Base-by-base conservation (phyloP, 2,797 vertebrate genomes). In the Arrhamphus sclerolepis region DNA sequence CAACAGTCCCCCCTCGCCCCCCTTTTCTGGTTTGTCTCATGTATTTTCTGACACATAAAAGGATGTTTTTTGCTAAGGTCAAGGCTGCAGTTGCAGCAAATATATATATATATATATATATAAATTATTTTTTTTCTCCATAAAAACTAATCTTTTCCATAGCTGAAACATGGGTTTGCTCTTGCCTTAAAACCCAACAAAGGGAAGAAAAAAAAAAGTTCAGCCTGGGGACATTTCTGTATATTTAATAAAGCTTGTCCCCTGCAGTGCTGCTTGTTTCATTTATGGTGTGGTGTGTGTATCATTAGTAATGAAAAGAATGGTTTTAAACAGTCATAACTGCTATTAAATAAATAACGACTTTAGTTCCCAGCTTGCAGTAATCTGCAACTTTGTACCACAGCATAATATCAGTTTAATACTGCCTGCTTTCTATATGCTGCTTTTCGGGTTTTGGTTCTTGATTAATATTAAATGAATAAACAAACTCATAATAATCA, bases 171-270 rank as follows among this genome's bases (percentile, higher is more conserved):
- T 18, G 34, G 10, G 22, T 54, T 66, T 78, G 46, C 22, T 57
- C 46, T 66, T 56, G 44, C 73, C 59, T 66, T 66, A 40, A 66
- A 72, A 67, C 53, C 42, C 62, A 28, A 46, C 56, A 21, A 66
- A 13, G 31, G n/a, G n/a, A n/a, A n/a, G n/a, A 38, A 13, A 5
- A 14, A 72, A 72, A 41, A 64, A 17, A n/a, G 47, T 73, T 71
- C 50, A 55, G 51, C 68, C 49, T 51, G 58, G 72, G 68, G 63
- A 78, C 66, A 58, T 77, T 70, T 81, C 57, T 84, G 44, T 70
- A 81, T 80, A 56, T 86, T 83, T 80, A 77, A 82, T 80, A 54
- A 73, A 11, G 38, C 62, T 56, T 47, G 49, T 66, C 60, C 56
- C 70, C 67, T 61, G 72, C 42, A 72, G 66, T 75, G 68, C 53